Evolutionary conservation across 2,888 invertebrate genomes (phyloP), one percentile per base, ranked within the genome.

Genomic region (Laspeyria flexula): DNA sequence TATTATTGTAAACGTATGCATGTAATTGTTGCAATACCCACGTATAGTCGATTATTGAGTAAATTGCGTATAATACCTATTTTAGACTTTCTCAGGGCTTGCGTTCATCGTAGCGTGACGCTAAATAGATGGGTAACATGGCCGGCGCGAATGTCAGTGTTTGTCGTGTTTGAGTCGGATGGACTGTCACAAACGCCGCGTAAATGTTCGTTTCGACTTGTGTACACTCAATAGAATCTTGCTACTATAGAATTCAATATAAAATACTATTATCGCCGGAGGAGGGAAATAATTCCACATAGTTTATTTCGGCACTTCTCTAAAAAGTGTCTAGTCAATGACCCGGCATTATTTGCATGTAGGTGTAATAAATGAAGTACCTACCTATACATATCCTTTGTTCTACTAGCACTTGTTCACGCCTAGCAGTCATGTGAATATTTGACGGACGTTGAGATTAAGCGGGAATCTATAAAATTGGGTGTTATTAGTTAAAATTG

Each of bases 321-420:
- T 49, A 55, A 67, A 79, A 75, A 72, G n/a, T n/a, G n/a, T n/a
- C 77, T 86, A 89, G 88, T 88, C 90, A 88, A 83, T 88, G 90
- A 90, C 90, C 89, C 86, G 88, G 88, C 83, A 75, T 80, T 85
- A 85, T 89, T 89, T 84, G 83, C 78, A 81, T 85, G 85, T 85
- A 85, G 79, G 84, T 85, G 83, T 86, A 75, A 73, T 74, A 62
- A 75, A 64, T 48, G 70, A 77, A 72, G 62, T 70, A 69, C 63
- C 73, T 69, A 68, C 63, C 73, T 83, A 68, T 64, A 73, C 57
- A 73, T 75, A 79, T 83, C 75, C 83, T 87, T 88, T 88, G 85
- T 87, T 85, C 74, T 71, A 67, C 53, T 49, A 71, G 58, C 73
- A 67, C 54, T 60, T 59, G 60, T 60, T 62, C 59, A 57, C 55